Evolutionary conservation across 2,113 vertebrate species (phyloP).

Genomic region (Chlorodrepanis virens): DNA sequence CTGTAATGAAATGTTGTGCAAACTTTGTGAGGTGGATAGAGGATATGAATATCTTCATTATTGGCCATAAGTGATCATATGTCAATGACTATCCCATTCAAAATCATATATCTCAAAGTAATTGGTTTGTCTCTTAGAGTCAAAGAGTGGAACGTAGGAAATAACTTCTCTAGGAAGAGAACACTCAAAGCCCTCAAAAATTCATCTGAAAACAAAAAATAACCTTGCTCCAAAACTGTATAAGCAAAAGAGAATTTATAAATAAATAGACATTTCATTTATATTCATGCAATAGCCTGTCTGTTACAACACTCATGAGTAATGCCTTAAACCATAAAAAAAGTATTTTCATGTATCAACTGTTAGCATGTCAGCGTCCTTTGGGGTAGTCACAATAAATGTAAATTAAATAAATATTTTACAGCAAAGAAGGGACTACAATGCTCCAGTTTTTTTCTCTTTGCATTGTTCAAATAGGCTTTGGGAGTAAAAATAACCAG

Average conservation of each 20-base stretch:
- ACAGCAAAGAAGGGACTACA: background rate
- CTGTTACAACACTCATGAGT: background rate
- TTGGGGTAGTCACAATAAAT: background rate
- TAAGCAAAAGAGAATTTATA: background rate
- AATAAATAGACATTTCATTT: background rate
- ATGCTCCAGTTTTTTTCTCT: background rate
- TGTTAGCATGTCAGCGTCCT: background rate
- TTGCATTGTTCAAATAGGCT: background rate
- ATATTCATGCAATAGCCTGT: background rate
- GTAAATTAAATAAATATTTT: background rate
- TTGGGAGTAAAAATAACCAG: slow-evolving; percentile 10
- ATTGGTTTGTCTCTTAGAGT: background rate
- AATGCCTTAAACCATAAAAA: background rate
- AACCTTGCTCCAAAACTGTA: background rate
- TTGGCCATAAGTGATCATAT: background rate
- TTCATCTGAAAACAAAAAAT: background rate
- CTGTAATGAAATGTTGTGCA: background rate
- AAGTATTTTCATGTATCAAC: background rate
- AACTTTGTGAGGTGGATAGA: background rate
- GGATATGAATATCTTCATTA: background rate
- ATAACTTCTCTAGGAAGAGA: background rate
- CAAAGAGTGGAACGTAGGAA: background rate
- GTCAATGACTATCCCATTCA: background rate
- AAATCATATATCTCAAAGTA: background rate
- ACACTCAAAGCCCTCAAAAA: background rate